Base-by-base conservation (phyloP, 2,113 vertebrate species). In the Podarcis muralis region DNA sequence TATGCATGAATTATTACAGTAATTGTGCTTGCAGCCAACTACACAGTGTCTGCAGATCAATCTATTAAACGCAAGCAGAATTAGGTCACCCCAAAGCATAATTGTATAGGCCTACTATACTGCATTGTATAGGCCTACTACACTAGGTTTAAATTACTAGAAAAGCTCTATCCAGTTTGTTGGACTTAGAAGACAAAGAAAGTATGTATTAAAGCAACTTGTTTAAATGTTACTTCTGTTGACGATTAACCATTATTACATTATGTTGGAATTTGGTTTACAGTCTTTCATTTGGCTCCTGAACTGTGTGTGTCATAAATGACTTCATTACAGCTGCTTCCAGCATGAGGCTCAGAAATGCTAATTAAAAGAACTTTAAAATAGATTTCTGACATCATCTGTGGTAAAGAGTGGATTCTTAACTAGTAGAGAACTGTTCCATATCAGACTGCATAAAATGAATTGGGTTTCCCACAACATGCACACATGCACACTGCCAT, bases 181-280 rank as follows among this genome's bases (percentile, higher is more conserved):
- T 68, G 57, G 16, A 27, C 43, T 90, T 77, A 76, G 11, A 65
- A 87, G 23, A 71, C 1, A 72, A 81, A 71, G 66, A 16, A 57
- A 87, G 53, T 3, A 48, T 53, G 48, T 32, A 30, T 75, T 2
- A 48, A 85, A 75, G 27, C n/a, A 6, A 59, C 74, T 69, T 77
- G 62, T 77, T 77, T 82, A 83, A 69, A 71, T 90, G 27, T 86
- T 62, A 75, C 43, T 69, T 68, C 9, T 65, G 57, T 81, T 16
- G 79, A 86, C 53, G 37, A 12, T 83, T 90, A 84, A 12, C 9
- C 72, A 88, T 87, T 89, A 85, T 30, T 83, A 77, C 81, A 81
- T 89, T 48, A 87, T 91, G 23, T 4, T 3, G 0, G 23, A 92
- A 86, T 88, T 22, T 84, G 30, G 65, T 79, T 87, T 90, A 37